A percentile compares a stretch with the other conserved stretches of the same genome.
phyloP scores from a whole-genome alignment of 2,888 invertebrate genomes.

The Lasius platythorax region DNA sequence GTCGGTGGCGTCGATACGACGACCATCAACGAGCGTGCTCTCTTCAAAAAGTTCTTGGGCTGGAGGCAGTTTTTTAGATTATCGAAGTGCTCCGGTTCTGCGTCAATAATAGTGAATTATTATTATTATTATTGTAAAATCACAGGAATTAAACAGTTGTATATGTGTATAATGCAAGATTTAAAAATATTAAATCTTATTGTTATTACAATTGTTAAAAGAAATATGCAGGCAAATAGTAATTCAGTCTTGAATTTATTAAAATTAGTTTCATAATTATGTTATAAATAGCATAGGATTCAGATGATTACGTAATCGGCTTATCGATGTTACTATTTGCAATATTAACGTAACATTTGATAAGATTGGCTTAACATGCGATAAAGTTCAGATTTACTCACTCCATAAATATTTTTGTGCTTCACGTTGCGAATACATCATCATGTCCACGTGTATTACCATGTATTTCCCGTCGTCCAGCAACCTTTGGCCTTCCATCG shows the following conservation, averaged over 20 bases:
- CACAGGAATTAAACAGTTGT: neutral
- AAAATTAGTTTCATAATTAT: constrained; percentile 1
- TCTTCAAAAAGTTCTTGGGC: constrained; percentile 89
- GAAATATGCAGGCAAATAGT: neutral
- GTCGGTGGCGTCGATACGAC: constrained; percentile 95
- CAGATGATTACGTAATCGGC: neutral
- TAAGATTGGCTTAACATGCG: neutral
- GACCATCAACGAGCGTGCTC: constrained; percentile 94
- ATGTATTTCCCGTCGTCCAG: constrained; percentile 97
- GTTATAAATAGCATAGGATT: constrained; percentile 11
- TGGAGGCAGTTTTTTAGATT: constrained; percentile 89
- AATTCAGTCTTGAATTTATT: constrained; percentile 11
- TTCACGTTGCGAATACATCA: constrained; percentile 92
- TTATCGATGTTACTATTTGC: neutral
- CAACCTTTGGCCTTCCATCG: constrained; percentile 95
- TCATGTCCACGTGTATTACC: constrained; percentile 97
- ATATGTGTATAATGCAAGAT: neutral
- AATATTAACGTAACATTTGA: constrained; percentile 11
- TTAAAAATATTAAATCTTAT: neutral
- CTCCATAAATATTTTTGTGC: constrained; percentile 94
- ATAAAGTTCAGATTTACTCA: constrained; percentile 86
- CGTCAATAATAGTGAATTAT: constrained; percentile 29
- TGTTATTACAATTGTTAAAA: neutral
- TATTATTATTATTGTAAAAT: neutral
- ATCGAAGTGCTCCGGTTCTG: constrained; percentile 87